A percentile compares a stretch with the other conserved stretches of the same genome.
Evolutionary conservation across 2,113 vertebrate species (phyloP).

Genomic region (Alethe castanea): DNA sequence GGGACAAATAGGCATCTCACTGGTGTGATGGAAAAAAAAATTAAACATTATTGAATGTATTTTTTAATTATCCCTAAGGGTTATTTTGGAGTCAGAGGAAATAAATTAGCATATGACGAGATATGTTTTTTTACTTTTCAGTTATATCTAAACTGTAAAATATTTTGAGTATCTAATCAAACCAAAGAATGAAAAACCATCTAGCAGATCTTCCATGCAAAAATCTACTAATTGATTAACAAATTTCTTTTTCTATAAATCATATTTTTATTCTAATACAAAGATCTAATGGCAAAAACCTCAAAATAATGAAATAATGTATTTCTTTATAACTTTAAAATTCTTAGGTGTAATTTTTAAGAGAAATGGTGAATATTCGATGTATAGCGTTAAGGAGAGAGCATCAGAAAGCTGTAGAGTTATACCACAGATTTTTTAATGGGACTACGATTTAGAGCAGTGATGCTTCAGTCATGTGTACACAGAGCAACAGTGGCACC

Average conservation of each 20-base stretch:
- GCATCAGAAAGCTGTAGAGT: not conserved
- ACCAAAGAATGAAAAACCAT: not conserved
- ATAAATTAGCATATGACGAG: not conserved
- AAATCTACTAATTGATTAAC: not conserved
- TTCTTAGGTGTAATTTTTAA: not conserved
- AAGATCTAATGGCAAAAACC: not conserved
- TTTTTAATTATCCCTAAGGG: not conserved
- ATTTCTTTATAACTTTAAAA: not conserved
- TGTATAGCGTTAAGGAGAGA: not conserved
- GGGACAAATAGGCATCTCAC: not conserved
- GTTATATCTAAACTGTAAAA: not conserved
- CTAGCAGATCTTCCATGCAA: not conserved
- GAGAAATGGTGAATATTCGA: not conserved
- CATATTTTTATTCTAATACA: not conserved
- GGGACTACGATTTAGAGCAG: not conserved
- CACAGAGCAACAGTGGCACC: constrained; percentile 33
- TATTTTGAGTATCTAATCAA: not conserved
- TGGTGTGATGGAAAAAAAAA: not conserved
- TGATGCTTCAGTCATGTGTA: not conserved
- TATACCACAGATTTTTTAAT: not conserved
- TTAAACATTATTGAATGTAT: not conserved
- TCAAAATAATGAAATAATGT: not conserved
- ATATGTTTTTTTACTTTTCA: not conserved
- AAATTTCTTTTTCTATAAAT: not conserved
- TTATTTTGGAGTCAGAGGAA: not conserved